A percentile compares a stretch with the other conserved stretches of the same genome.
phyloP scores from a whole-genome alignment of 2,113 vertebrate genomes.

The Thymallus thymallus region DNA sequence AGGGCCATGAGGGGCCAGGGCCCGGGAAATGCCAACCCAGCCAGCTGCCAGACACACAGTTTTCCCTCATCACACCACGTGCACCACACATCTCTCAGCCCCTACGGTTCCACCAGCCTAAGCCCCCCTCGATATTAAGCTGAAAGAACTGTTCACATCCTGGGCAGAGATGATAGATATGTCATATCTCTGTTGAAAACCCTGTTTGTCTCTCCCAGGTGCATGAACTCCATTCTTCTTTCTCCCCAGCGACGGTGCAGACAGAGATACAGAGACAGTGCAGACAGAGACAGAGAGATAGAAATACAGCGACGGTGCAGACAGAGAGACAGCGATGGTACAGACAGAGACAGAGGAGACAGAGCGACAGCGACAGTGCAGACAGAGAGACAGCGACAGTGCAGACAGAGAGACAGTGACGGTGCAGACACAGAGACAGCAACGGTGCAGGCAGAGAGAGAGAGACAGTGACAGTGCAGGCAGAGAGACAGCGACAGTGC shows the following conservation, averaged over 20 bases:
- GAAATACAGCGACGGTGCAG: too few species aligned
- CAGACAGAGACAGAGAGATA: too few species aligned
- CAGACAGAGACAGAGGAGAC: too few species aligned
- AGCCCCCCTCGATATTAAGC: slow-evolving; percentile 81
- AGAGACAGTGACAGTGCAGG: too few species aligned
- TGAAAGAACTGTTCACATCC: slow-evolving; percentile 89
- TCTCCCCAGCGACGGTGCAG: slow-evolving; percentile 23
- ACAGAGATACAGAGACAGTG: too few species aligned
- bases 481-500: too few species aligned
- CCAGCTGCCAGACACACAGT: slow-evolving; percentile 79
- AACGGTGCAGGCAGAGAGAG: too few species aligned
- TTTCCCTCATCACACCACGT: slow-evolving; percentile 53
- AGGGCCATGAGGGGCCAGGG: slow-evolving; percentile 26
- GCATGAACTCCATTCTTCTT: slow-evolving; percentile 75
- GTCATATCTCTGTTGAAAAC: slow-evolving; percentile 84
- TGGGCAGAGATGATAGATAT: slow-evolving; percentile 88
- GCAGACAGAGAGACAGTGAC: too few species aligned
- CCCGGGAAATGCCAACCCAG: slow-evolving; percentile 52
- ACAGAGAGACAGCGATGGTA: too few species aligned
- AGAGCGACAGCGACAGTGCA: too few species aligned
- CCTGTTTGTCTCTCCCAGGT: slow-evolving; percentile 91
- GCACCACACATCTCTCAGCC: slow-evolving; percentile 88
- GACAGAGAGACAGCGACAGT: too few species aligned
- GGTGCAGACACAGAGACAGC: too few species aligned
- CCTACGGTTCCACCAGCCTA: slow-evolving; percentile 82